phyloP scores from a whole-genome alignment of 2,113 vertebrate genomes.

The Mionectes macconnelli region DNA sequence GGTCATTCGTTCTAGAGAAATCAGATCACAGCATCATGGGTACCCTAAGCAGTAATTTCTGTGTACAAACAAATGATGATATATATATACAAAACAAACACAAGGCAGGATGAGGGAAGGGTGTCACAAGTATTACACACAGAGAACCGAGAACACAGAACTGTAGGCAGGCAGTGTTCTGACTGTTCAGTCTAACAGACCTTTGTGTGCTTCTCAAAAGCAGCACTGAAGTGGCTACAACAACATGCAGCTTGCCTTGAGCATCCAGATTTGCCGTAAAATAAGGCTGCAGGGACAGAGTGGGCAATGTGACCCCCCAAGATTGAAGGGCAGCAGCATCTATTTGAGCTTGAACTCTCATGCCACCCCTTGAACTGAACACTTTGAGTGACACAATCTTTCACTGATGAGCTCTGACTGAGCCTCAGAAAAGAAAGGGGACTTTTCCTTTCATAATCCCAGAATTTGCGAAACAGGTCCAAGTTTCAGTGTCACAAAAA shows the following conservation, averaged over 20 bases:
- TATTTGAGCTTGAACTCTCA: not conserved
- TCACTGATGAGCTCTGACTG: not conserved
- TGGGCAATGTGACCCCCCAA: not conserved
- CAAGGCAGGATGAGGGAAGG: accelerated
- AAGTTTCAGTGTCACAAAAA: not conserved
- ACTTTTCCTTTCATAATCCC: not conserved
- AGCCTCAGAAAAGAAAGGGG: not conserved
- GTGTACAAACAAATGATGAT: not conserved
- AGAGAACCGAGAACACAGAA: not conserved
- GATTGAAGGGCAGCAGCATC: not conserved
- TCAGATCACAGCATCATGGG: accelerated
- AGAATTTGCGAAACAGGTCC: not conserved
- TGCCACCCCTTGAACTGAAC: not conserved
- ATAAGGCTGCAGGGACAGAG: not conserved
- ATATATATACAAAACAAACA: not conserved
- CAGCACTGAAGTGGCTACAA: no score
- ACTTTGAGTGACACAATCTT: not conserved
- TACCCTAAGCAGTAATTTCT: not conserved
- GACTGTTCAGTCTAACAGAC: not conserved
- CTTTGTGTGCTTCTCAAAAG: not conserved
- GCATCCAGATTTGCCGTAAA: not conserved
- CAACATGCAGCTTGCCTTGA: not conserved
- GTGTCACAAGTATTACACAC: not conserved
- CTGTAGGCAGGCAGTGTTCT: not conserved
- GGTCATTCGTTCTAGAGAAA: not conserved